Base-by-base conservation (phyloP, 2,113 vertebrate species). In the Trogon melanurus region DNA sequence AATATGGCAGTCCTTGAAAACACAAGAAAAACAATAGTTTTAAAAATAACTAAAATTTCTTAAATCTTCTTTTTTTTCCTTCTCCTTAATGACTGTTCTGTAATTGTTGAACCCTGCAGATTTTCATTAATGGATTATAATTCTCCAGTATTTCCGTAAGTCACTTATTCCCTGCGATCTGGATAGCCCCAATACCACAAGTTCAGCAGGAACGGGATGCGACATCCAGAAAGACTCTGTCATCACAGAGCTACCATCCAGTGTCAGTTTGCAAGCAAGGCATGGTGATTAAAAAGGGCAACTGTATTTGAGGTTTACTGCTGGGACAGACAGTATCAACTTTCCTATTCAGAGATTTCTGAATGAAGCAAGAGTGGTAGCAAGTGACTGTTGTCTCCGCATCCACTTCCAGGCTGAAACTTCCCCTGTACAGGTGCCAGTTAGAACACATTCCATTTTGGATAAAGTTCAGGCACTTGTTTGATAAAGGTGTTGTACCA, bases 201-300 rank as follows among this genome's bases (percentile, higher is more conserved):
- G 21, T 82, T 79, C 38, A 41, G 14, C 7, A 19, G 25, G 61
- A 74, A 36, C 1, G 2, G 47, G 47, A 19, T 70, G 51, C 0
- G 11, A 0, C 47, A 47, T 54, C 44, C 38, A 47, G 32, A 29
- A 69, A 51, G 13, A 54, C 47, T 44, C 18, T 74, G 44, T 47
- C 47, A 25, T 81, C 51, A 19, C 73, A 41, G 26, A 23, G 19
- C 61, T 23, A 11, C 38, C 2, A 1, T 21, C 54, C 50, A 5
- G 30, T 69, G 50, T 87, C 53, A 38, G 65, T 79, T 83, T 2
- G 5, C 32, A 85, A 22, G 58, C 38, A 61, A 41, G 38, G 17
- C 23, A 36, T 0, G 0, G 26, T 45, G 45, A 62, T 41, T 64
- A 56, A 78, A 78, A 8, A 9, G 7, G 6, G 22, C n/a, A 27